These are phyloP conservation scores for Trachelipus rathkii DNA, from an alignment of 1,140 invertebrate genomes.

Conservation along the genomic window DNA sequence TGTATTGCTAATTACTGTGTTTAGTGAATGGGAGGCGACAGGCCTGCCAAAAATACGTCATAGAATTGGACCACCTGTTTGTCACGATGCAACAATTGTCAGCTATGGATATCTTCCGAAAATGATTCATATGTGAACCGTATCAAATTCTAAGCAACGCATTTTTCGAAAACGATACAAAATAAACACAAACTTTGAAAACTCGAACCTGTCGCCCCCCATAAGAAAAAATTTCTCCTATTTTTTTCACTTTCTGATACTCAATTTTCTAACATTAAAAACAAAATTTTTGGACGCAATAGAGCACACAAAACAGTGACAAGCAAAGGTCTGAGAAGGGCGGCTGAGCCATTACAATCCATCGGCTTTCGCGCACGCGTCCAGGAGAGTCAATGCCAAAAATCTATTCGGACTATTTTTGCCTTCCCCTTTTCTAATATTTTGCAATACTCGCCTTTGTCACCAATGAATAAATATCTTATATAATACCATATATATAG, in stretches of 20 bases:
- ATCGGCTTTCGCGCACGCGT: not conserved
- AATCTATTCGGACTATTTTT: not conserved
- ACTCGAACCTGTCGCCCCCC: not conserved
- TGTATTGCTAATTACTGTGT: no score
- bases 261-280: not conserved
- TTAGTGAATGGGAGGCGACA: not conserved
- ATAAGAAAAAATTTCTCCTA: not conserved
- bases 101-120: not conserved
- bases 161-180: no score
- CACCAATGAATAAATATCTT: no score
- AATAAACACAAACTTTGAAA: no score
- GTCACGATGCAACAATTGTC: constrained; percentile 1
- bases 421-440: not conserved
- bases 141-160: no score
- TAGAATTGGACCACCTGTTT: not conserved
- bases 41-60: not conserved
- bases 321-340: not conserved
- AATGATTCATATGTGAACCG: not conserved
- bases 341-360: constrained; percentile 8
- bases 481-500: no score
- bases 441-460: no score
- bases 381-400: not conserved
- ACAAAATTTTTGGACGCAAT: not conserved
- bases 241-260: not conserved
- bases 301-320: not conserved